Evolutionary conservation across 2,113 vertebrate species (phyloP).

Genomic region (Nothobranchius furzeri): DNA sequence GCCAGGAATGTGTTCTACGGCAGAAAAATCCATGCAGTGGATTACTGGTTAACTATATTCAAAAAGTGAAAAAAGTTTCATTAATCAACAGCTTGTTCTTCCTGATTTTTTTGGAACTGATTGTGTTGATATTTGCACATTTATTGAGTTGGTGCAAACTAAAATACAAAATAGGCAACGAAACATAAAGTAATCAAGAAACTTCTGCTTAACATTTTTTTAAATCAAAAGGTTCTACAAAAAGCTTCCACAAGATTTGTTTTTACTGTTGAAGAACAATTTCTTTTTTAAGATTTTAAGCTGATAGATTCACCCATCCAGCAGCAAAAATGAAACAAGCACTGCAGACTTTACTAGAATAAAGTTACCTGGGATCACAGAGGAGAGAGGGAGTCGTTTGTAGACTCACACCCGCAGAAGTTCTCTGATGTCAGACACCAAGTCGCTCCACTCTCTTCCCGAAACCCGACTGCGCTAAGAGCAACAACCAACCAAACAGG

Average conservation of each 20-base stretch:
- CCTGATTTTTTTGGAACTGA: conserved; percentile 28
- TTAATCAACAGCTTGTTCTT: conserved; percentile 42
- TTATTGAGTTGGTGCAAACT: background rate
- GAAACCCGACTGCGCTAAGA: background rate
- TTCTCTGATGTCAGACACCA: background rate
- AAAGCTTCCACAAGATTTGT: too few relatives aligned
- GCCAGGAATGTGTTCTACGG: conserved; percentile 42
- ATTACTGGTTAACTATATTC: conserved; percentile 71
- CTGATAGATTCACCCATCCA: too few relatives aligned
- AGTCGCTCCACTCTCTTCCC: background rate
- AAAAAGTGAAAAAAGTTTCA: conserved; percentile 49
- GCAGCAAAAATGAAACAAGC: too few relatives aligned
- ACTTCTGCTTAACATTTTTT: too few relatives aligned
- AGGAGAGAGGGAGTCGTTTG: too few relatives aligned
- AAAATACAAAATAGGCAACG: background rate
- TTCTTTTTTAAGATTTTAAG: too few relatives aligned
- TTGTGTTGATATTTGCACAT: conserved; percentile 49
- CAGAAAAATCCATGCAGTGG: conserved; percentile 27
- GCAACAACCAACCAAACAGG: background rate
- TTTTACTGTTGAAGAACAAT: too few relatives aligned
- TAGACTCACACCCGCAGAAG: background rate
- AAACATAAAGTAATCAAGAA: too few relatives aligned
- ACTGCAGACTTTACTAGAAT: too few relatives aligned
- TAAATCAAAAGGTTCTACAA: too few relatives aligned
- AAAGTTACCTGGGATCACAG: too few relatives aligned